Conservation (phyloP, 92 coral and sea anemone species). For the Zoanthus sociatus region DNA sequence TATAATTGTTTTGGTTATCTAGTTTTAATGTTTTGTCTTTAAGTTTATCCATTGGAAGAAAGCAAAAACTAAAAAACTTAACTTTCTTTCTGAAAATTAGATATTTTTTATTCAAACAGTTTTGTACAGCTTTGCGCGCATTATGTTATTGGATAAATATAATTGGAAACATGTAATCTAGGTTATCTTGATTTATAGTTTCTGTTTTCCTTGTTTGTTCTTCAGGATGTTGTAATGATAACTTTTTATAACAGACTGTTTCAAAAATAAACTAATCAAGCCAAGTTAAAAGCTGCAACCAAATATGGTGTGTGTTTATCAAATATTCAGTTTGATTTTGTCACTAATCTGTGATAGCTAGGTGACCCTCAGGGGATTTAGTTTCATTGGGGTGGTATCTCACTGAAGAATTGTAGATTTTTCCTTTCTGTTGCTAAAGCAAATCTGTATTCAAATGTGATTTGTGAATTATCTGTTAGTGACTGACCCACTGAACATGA, state of each 20-base stretch:
- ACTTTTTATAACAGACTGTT: background rate
- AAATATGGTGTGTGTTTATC: constrained; percentile 46
- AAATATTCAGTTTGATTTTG: background rate
- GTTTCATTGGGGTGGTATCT: constrained; percentile 42
- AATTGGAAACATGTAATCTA: no score
- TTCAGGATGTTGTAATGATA: background rate
- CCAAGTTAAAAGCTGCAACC: constrained; percentile 23
- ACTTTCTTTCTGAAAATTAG: no score
- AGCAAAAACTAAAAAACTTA: no score
- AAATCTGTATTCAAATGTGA: constrained; percentile 20
- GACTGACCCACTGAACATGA: constrained; percentile 40
- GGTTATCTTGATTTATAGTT: no score
- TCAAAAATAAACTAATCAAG: background rate
- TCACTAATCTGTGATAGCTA: constrained; percentile 1
- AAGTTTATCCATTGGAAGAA: no score
- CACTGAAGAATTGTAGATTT: constrained; percentile 10
- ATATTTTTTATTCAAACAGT: no score
- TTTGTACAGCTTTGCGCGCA: no score
- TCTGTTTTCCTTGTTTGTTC: background rate
- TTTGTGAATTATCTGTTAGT: constrained; percentile 4
- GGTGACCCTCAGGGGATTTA: constrained; percentile 42
- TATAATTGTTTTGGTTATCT: no score
- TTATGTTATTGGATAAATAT: no score
- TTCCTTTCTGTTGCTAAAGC: constrained; percentile 19
- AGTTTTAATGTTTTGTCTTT: no score